A percentile compares a stretch with the other conserved stretches of the same genome.
phyloP scores from a whole-genome alignment of 2,888 invertebrate species.

The Ferrisia virgata region DNA sequence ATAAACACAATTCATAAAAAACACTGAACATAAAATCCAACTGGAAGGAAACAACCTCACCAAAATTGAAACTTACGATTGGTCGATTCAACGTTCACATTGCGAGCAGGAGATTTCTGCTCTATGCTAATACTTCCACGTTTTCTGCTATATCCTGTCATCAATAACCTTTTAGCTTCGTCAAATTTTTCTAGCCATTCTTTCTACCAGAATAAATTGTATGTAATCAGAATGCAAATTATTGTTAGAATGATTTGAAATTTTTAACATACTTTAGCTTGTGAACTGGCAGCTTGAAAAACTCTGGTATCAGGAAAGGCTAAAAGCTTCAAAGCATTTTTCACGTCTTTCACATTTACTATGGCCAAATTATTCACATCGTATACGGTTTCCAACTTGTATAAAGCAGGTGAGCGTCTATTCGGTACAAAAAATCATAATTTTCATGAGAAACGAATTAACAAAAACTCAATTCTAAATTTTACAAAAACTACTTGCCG shows the following conservation, averaged over 20 bases:
- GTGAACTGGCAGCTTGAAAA: constrained; percentile 77
- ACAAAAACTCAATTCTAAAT: background rate
- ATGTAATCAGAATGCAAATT: background rate
- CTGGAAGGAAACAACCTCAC: background rate
- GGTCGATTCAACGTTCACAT: constrained; percentile 55
- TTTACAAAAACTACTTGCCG: constrained; percentile 39
- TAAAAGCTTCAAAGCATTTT: constrained; percentile 87
- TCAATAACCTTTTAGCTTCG: constrained; percentile 69
- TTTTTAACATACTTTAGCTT: constrained; percentile 49
- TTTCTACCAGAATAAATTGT: constrained; percentile 58
- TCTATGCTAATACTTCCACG: constrained; percentile 52
- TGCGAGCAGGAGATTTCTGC: constrained; percentile 56
- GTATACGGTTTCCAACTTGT: constrained; percentile 78
- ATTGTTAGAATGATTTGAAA: background rate
- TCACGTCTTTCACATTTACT: constrained; percentile 88
- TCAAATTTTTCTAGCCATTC: constrained; percentile 94
- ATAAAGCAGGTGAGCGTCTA: constrained; percentile 72
- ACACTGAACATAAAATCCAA: background rate
- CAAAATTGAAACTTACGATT: constrained; percentile 53
- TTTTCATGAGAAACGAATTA: background rate
- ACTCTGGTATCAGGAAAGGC: constrained; percentile 91
- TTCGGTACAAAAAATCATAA: background rate
- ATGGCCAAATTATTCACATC: constrained; percentile 86
- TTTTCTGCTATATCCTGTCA: constrained; percentile 42
- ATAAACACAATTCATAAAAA: background rate